phyloP scores from a whole-genome alignment of 2,888 invertebrate species.

The Idaea dimidiata region DNA sequence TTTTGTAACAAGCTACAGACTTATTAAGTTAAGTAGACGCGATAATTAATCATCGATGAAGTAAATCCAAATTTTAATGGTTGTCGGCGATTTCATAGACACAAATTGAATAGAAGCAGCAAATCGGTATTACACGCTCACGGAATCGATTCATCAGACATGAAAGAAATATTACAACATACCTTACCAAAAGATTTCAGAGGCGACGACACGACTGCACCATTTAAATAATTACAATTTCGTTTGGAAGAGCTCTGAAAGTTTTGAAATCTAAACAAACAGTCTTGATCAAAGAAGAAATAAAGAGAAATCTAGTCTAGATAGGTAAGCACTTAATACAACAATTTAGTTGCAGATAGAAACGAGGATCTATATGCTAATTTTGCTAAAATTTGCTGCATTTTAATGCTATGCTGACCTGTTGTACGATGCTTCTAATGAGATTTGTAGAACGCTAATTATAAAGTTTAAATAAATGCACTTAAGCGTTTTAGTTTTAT shows the following conservation, averaged over 20 bases:
- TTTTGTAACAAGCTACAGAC: too few relatives aligned
- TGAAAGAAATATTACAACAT: constrained; percentile 19
- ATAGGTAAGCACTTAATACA: too few relatives aligned
- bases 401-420: too few relatives aligned
- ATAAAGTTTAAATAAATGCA: too few relatives aligned
- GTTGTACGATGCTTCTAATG: too few relatives aligned
- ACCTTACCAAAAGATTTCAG: not conserved
- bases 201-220: not conserved
- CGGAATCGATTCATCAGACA: constrained; percentile 25
- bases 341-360: too few relatives aligned
- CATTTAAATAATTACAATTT: not conserved
- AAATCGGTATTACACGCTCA: constrained; percentile 26
- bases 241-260: not conserved
- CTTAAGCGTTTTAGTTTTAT: too few relatives aligned
- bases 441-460: too few relatives aligned
- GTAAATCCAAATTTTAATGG: constrained; percentile 4
- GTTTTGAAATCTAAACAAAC: not conserved
- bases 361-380: too few relatives aligned
- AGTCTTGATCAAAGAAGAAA: too few relatives aligned
- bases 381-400: too few relatives aligned
- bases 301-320: too few relatives aligned
- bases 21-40: constrained; percentile 1
- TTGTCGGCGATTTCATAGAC: constrained; percentile 19
- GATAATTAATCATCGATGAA: not conserved
- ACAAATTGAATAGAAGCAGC: constrained; percentile 20